A percentile compares a stretch with the other conserved stretches of the same genome.
phyloP scores from a whole-genome alignment of 1,140 invertebrate species.

The Neodiprion virginianus region DNA sequence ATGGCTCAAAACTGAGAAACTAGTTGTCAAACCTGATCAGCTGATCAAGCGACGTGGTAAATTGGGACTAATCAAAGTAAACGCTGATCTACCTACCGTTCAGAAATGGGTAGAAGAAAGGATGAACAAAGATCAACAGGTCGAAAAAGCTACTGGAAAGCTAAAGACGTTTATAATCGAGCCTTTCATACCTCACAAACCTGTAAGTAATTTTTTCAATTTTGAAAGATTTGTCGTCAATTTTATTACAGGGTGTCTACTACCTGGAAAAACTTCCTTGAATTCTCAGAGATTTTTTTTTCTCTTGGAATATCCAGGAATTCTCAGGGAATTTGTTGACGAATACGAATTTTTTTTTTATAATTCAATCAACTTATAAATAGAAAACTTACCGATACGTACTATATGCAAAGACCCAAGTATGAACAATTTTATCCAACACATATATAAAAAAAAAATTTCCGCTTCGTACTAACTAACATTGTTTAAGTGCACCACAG shows the following conservation, averaged over 20 bases:
- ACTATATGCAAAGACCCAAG: too few relatives aligned
- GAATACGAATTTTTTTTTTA: conserved; percentile 11
- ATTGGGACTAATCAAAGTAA: conserved; percentile 95
- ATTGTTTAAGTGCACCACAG: too few relatives aligned
- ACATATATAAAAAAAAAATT: too few relatives aligned
- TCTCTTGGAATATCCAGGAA: conserved; percentile 7
- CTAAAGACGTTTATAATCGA: conserved; percentile 96
- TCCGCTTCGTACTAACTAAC: too few relatives aligned
- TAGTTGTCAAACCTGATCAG: conserved; percentile 99
- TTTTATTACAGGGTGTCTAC: background rate
- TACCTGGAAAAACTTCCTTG: too few relatives aligned
- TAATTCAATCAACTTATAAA: background rate
- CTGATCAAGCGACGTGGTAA: conserved; percentile 98
- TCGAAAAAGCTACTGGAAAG: conserved; percentile 87
- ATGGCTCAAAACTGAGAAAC: conserved; percentile 83
- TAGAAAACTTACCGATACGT: background rate
- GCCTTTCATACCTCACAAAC: conserved; percentile 91
- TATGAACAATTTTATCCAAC: too few relatives aligned
- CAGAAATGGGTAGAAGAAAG: conserved; percentile 90
- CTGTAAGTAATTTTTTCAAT: conserved; percentile 65
- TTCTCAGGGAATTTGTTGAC: background rate
- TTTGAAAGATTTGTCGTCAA: background rate
- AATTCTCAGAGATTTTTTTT: background rate
- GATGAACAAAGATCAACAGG: conserved; percentile 85
- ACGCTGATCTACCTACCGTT: conserved; percentile 79